Percentiles rank a stretch among this genome's conserved stretches.
phyloP scores from a whole-genome alignment of 37 sponge, comb jelly and placozoan species.

The Aplysina aerophoba region DNA sequence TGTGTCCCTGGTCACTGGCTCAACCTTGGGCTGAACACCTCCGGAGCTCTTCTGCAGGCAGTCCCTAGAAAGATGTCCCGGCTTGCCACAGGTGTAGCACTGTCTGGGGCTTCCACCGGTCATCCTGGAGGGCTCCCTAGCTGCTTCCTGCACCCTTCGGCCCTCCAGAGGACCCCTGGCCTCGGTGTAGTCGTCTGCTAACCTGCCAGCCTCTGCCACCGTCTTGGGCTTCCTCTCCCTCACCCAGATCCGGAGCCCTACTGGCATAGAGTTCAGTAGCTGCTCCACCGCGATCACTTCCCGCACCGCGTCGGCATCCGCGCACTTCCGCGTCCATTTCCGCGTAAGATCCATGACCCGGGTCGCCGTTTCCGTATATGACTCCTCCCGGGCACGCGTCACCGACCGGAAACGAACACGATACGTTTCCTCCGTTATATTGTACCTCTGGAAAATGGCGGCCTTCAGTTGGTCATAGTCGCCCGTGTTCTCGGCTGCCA shows the following conservation, averaged over 20 bases:
- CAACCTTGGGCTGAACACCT: no score
- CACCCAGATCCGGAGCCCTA: conserved; percentile 36
- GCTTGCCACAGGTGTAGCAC: no score
- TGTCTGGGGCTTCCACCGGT: no score
- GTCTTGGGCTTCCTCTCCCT: conserved; percentile 24
- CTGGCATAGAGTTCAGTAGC: conserved; percentile 39
- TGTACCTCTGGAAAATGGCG: conserved; percentile 23
- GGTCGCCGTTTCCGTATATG: conserved; percentile 32
- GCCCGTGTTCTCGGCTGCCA: neutral
- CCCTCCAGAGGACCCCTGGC: neutral
- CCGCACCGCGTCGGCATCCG: neutral
- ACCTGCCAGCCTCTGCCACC: neutral
- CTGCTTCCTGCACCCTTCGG: no score
- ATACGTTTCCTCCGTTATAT: conserved; percentile 20
- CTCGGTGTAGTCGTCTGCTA: neutral
- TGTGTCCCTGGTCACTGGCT: no score
- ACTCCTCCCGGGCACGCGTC: neutral
- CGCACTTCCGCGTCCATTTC: conserved; percentile 37
- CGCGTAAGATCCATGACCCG: conserved; percentile 14
- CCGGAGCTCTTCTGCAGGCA: no score
- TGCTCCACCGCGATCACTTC: conserved; percentile 43
- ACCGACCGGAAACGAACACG: conserved; percentile 9
- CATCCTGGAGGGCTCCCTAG: no score
- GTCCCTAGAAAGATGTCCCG: no score
- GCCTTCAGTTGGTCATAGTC: conserved; percentile 14